phyloP scores from a whole-genome alignment of 2,797 vertebrate species.

The Hypotaenidia philippensis region DNA sequence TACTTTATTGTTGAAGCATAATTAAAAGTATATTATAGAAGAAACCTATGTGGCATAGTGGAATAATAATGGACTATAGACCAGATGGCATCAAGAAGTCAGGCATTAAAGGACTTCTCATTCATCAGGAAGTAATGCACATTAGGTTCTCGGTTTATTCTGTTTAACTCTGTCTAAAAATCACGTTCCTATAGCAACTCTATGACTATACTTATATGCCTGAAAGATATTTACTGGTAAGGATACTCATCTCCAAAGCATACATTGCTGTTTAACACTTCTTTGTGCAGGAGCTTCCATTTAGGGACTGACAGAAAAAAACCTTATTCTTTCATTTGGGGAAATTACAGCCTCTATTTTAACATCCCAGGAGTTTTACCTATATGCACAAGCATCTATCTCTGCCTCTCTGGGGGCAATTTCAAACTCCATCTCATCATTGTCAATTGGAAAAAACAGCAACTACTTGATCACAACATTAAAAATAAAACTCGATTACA shows the following conservation, averaged over 20 bases:
- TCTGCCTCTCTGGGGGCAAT: background rate
- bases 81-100: constrained; percentile 25
- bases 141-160: constrained; percentile 31
- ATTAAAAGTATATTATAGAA: background rate
- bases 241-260: background rate
- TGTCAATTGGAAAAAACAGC: background rate
- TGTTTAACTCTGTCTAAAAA: background rate
- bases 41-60: background rate
- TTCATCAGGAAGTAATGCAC: constrained; percentile 22
- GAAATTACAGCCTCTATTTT: background rate
- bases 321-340: background rate
- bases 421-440: background rate
- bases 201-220: background rate
- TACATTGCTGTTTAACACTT: background rate
- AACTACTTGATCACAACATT: background rate
- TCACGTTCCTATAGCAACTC: constrained; percentile 63
- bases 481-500: background rate
- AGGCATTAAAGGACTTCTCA: constrained; percentile 11
- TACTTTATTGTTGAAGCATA: background rate
- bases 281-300: background rate
- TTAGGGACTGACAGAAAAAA: background rate
- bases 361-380: background rate
- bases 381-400: background rate
- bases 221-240: background rate
- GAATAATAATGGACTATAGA: constrained; percentile 2